Conservation (phyloP, 2,113 vertebrate species). For the Chlamydotis undulata region DNA sequence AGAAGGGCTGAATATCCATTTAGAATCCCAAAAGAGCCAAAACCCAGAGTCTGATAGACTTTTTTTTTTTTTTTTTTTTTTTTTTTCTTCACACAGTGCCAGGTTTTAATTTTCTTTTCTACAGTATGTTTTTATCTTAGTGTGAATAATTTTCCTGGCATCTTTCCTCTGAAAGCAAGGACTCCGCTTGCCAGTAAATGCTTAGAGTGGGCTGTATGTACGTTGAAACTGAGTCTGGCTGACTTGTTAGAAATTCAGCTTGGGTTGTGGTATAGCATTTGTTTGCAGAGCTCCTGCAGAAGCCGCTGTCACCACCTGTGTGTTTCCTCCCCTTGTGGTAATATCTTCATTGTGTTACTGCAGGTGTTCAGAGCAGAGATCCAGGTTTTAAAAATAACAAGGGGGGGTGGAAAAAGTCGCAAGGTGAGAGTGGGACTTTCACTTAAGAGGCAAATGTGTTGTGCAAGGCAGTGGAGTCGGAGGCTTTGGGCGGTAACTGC, state of each 20-base stretch:
- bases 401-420: neutral
- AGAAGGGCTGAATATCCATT: neutral
- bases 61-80: neutral
- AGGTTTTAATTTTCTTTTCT: neutral
- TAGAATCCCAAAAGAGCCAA: neutral
- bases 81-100: neutral
- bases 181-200: neutral
- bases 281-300: neutral
- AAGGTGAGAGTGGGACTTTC: neutral
- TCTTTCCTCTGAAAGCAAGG: neutral
- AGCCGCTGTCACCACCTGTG: neutral
- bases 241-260: neutral
- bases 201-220: neutral
- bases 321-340: neutral
- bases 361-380: neutral
- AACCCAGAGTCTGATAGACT: neutral
- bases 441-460: accelerated
- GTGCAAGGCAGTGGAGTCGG: neutral
- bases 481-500: neutral
- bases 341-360: neutral
- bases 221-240: neutral
- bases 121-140: neutral
- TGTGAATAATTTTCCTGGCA: neutral
- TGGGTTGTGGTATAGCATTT: neutral
- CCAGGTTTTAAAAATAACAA: neutral